These are phyloP conservation scores for Ceraclea dissimilis DNA, from an alignment of 2,888 invertebrate genomes.

Conservation along the genomic window DNA sequence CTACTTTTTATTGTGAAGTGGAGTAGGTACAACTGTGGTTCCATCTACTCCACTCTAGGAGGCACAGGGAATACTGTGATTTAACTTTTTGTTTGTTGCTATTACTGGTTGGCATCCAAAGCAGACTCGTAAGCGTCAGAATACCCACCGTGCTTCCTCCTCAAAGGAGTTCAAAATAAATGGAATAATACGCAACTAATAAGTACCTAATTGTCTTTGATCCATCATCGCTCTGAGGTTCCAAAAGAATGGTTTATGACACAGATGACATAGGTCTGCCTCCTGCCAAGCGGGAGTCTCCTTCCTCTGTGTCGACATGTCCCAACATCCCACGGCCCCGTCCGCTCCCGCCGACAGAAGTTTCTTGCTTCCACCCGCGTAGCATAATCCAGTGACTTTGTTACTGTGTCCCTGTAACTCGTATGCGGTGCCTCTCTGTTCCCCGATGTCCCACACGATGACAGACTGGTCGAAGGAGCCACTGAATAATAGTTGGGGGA, in stretches of 20 bases:
- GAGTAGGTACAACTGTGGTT: too few relatives aligned
- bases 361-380: slow-evolving; percentile 70
- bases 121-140: too few relatives aligned
- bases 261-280: slow-evolving; percentile 89
- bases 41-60: too few relatives aligned
- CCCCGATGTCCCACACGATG: slow-evolving; percentile 98
- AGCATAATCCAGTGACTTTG: slow-evolving; percentile 84
- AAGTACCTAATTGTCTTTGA: slow-evolving; percentile 79
- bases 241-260: slow-evolving; percentile 97
- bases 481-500: slow-evolving; percentile 86
- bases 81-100: too few relatives aligned
- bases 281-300: slow-evolving; percentile 97
- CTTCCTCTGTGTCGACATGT: slow-evolving; percentile 79
- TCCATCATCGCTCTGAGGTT: slow-evolving; percentile 98
- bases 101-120: too few relatives aligned
- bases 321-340: slow-evolving; percentile 89
- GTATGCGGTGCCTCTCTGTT: slow-evolving; percentile 91
- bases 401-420: slow-evolving; percentile 94
- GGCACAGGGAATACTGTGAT: too few relatives aligned
- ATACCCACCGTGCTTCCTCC: too few relatives aligned
- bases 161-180: too few relatives aligned
- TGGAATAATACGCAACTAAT: too few relatives aligned
- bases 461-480: slow-evolving; percentile 94
- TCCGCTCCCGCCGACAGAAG: slow-evolving; percentile 88
- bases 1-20: too few relatives aligned